Conservation (phyloP, 2,888 invertebrate species). For the Lithophane socia region DNA sequence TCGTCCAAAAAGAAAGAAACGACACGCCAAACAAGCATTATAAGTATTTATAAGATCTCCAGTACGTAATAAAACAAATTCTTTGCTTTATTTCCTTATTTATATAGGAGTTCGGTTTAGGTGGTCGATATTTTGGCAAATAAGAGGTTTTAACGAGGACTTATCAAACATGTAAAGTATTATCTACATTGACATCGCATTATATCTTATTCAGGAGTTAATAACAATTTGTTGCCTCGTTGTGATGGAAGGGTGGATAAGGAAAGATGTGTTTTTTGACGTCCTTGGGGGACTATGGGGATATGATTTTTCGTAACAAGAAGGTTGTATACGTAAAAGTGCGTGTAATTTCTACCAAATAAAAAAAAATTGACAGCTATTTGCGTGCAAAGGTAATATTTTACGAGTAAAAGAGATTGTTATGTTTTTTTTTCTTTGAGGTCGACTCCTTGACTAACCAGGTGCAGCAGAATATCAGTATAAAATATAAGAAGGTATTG, state of each 20-base stretch:
- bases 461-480: constrained; percentile 8
- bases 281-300: constrained; percentile 26
- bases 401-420: constrained; percentile 4
- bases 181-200: constrained; percentile 50
- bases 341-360: constrained; percentile 23
- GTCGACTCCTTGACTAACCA: background rate
- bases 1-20: constrained; percentile 36
- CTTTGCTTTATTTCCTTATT: constrained; percentile 38
- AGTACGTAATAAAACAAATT: constrained; percentile 54
- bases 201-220: constrained; percentile 60
- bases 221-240: constrained; percentile 54
- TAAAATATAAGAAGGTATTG: constrained; percentile 27
- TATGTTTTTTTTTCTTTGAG: background rate
- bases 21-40: constrained; percentile 55
- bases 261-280: constrained; percentile 38
- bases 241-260: constrained; percentile 34
- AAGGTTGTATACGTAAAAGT: constrained; percentile 26
- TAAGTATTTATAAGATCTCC: constrained; percentile 59
- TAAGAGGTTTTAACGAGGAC: constrained; percentile 31
- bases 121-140: constrained; percentile 39
- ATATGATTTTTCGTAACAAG: constrained; percentile 35
- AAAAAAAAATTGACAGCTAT: constrained; percentile 28
- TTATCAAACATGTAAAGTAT: constrained; percentile 46
- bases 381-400: constrained; percentile 25
- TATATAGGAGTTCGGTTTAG: constrained; percentile 39